Evolutionary conservation across 2,797 vertebrate genomes (phyloP), one percentile per base, ranked within the genome.

Genomic region (Pipistrellus kuhlii): DNA sequence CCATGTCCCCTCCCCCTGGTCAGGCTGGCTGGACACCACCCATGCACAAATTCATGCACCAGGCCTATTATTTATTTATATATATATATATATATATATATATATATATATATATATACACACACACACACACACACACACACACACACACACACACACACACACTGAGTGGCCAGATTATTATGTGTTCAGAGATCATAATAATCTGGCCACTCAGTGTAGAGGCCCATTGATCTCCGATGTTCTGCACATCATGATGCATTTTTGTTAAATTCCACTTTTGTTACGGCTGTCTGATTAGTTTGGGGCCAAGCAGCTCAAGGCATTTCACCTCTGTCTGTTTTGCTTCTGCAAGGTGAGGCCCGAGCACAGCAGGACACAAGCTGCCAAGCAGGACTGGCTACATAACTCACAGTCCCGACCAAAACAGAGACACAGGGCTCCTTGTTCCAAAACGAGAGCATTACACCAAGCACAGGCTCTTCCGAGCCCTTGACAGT

Each of bases 241-340:
- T 53, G 32, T 68, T 80, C 6, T 68, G 46, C 32, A 88, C 27
- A 23, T 93, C 51, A 41, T 6, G 18, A 88, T 27, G 23, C 12
- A 7, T 83, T 83, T 85, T 82, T 57, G 71, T 80, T 72, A 82
- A 83, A 76, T 41, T 91, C 32, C 53, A 53, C 27, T 57, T 91
- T 80, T 32, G 57, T 91, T 86, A 41, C 12, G 32, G 68, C 53
- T 88, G 7, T 77, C 55, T 59, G 30, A 72, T 78, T 48, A 76
- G 32, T 85, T 75, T n/a, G 85, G 17, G 44, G 41, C 66, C 72
- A 88, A 85, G 27, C 23, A 72, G 46, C 59, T 69, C 48, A 38
- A 66, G 46, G 46, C 53, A 80, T 84, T 78, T 84, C 66, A 83
- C 46, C 12, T 76, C 25, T 1, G 2, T 48, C 73, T 76, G 55